Base-by-base conservation (phyloP, 2,113 vertebrate species). In the Cheilinus undulatus region DNA sequence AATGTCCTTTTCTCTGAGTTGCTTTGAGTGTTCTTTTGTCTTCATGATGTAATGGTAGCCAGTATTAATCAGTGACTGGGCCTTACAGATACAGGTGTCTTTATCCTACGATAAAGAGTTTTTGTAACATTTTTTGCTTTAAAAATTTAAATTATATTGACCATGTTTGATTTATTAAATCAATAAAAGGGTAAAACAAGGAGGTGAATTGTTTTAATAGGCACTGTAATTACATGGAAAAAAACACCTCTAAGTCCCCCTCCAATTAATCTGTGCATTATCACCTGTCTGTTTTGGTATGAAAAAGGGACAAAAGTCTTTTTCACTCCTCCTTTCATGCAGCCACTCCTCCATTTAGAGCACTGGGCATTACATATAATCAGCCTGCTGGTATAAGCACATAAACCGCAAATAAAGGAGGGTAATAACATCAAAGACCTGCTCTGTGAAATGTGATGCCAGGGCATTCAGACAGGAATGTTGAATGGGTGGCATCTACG, bases 341-440 rank as follows among this genome's bases (percentile, higher is more conserved):
- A 38, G 30, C 57, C 30, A 40, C 48, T 59, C 43, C 40, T 73
- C 61, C 46, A 36, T 85, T 84, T 54, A 63, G 38, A 73, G 40
- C 49, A 57, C 19, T 45, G 53, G 70, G 68, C 84, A 73, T 78
- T 85, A 78, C 65, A 60, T 19, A 46, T 69, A 82, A 89, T 89
- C 78, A 86, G 48, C 57, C 59, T 20, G 48, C 63, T 74, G 78
- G 73, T 83, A 76, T 78, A 76, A 86, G 83, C 68, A 54, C 79
- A 80, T 69, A 86, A 85, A 84, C 20, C 42, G 27, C 67, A 82
- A 86, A 85, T 85, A 87, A 88, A 89, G 64, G 20, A 81, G 73
- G 65, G 87, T 82, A 82, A 84, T 82, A 76, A 85, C 85, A 88
- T 89, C 86, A 90, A 90, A 92, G 85, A 73, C 40, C 30, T 48